phyloP scores from a whole-genome alignment of 2,888 invertebrate species.

The Macrophya annulata region DNA sequence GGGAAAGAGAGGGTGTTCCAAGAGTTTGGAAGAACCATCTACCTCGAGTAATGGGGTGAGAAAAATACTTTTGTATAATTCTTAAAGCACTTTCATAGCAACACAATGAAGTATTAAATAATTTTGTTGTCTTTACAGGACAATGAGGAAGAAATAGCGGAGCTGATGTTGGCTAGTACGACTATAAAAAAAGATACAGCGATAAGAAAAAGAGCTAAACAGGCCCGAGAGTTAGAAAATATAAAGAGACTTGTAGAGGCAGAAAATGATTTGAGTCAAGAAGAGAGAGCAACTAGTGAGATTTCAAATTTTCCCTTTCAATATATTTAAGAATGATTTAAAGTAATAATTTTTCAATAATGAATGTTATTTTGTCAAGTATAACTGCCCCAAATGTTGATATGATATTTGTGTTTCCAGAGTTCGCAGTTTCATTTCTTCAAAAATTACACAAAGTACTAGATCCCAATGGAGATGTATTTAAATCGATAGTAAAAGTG shows the following conservation, averaged over 20 bases:
- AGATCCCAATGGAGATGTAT: conserved; percentile 70
- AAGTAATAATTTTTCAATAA: background rate
- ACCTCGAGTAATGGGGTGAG: conserved; percentile 68
- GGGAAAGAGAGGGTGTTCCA: conserved; percentile 67
- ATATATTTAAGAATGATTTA: conserved; percentile 46
- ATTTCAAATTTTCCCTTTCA: conserved; percentile 57
- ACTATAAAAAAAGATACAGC: conserved; percentile 79
- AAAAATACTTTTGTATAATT: background rate
- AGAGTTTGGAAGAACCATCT: conserved; percentile 63
- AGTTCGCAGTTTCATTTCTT: conserved; percentile 75
- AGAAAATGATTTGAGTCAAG: conserved; percentile 79
- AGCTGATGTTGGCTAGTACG: conserved; percentile 82
- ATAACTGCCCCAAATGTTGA: too few relatives aligned
- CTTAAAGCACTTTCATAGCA: background rate
- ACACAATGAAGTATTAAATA: background rate
- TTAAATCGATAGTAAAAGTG: conserved; percentile 70
- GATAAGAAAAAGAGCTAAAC: conserved; percentile 80
- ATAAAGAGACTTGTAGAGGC: conserved; percentile 81
- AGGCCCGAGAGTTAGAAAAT: conserved; percentile 80
- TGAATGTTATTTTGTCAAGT: too few relatives aligned
- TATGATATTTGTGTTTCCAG: conserved; percentile 62
- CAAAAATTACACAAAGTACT: conserved; percentile 73
- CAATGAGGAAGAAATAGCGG: conserved; percentile 83
- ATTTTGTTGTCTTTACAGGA: conserved; percentile 75
- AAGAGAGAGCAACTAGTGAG: conserved; percentile 81